Evolutionary conservation across 2,113 vertebrate genomes (phyloP).

Genomic region (Polyodon spathula): DNA sequence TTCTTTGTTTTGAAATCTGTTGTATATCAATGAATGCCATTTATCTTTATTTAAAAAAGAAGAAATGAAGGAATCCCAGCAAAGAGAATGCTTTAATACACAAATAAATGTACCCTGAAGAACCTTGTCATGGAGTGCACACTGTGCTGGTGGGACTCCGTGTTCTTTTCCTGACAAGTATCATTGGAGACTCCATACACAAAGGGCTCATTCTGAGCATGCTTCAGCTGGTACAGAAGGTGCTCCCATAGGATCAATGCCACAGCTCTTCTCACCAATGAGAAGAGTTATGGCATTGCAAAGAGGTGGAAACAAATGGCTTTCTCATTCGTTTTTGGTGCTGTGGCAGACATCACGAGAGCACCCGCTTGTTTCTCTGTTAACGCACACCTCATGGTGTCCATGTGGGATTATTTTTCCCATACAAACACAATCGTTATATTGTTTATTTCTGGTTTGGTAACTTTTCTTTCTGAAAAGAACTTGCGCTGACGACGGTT

Average conservation of each 20-base stretch:
- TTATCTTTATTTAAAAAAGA: neutral
- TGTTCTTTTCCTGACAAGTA: neutral
- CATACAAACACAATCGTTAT: too few relatives aligned
- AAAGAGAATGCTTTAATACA: neutral
- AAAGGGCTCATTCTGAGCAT: slow-evolving; percentile 16
- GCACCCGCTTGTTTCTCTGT: too few relatives aligned
- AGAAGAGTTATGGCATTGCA: slow-evolving; percentile 53
- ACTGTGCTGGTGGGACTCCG: slow-evolving; percentile 21
- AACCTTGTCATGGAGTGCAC: slow-evolving; percentile 31
- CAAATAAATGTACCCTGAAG: slow-evolving; percentile 40
- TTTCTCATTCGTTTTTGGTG: neutral
- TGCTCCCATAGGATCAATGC: slow-evolving; percentile 51
- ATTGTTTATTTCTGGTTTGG: too few relatives aligned
- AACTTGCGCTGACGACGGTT: too few relatives aligned
- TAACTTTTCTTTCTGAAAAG: too few relatives aligned
- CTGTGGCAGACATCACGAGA: neutral
- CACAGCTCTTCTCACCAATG: slow-evolving; percentile 43
- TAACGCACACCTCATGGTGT: too few relatives aligned
- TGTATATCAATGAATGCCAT: too few relatives aligned
- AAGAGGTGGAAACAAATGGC: neutral
- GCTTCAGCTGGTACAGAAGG: slow-evolving; percentile 41
- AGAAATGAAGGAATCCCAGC: neutral
- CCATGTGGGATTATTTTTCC: too few relatives aligned
- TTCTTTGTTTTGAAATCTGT: too few relatives aligned
- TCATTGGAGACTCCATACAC: slow-evolving; percentile 44